Conservation (phyloP, 2,888 invertebrate genomes). For the Miltochrista miniata region DNA sequence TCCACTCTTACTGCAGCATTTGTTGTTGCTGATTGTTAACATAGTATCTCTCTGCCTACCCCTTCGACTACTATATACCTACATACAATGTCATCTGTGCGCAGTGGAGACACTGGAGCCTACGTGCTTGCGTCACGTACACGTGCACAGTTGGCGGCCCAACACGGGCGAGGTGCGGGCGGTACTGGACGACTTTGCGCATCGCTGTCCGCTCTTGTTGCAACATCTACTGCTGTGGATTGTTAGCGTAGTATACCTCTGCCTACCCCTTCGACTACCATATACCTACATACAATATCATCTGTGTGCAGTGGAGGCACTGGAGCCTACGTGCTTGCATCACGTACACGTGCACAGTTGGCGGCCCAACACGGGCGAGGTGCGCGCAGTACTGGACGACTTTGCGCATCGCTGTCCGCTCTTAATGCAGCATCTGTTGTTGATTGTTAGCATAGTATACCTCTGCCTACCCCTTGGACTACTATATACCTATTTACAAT, state of each 20-base stretch:
- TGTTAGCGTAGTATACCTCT: too few species aligned
- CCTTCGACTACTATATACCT: background rate
- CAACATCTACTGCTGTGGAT: conserved; percentile 58
- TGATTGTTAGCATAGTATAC: too few species aligned
- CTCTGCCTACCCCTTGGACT: too few species aligned
- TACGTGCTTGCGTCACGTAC: conserved; percentile 41
- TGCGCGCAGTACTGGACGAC: conserved; percentile 52
- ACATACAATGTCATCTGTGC: too few species aligned
- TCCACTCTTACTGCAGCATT: conserved; percentile 49
- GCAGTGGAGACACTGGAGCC: conserved; percentile 48
- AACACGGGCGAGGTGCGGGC: conserved; percentile 43
- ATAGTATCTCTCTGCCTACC: too few species aligned
- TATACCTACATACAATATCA: background rate
- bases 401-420: conserved; percentile 61
- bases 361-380: conserved; percentile 57
- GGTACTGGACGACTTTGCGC: conserved; percentile 61
- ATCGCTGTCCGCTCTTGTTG: conserved; percentile 53
- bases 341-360: conserved; percentile 52
- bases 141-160: conserved; percentile 63
- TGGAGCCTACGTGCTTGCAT: conserved; percentile 44
- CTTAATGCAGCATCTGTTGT: conserved; percentile 70
- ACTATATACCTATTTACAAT: background rate
- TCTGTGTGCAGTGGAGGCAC: conserved; percentile 44
- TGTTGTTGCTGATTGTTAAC: conserved; percentile 66
- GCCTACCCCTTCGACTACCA: too few species aligned